These are phyloP conservation scores for Gobio occitaniae DNA, from an alignment of 2,797 vertebrate genomes.

Conservation along the genomic window DNA sequence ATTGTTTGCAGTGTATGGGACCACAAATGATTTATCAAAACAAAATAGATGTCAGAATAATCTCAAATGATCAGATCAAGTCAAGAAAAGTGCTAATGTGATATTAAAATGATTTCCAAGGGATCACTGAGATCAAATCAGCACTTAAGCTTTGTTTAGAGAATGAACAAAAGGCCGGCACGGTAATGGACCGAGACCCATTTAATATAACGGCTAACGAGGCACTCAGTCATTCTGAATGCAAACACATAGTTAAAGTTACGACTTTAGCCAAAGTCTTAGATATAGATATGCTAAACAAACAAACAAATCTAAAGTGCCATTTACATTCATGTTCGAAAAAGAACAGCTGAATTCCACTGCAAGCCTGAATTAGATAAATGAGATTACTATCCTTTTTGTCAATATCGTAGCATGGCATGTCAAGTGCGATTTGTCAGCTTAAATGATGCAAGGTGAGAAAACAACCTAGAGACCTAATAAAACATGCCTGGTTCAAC, in stretches of 20 bases:
- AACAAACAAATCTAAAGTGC: conserved; percentile 36
- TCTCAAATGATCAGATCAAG: neutral
- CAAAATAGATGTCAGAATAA: neutral
- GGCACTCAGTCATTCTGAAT: conserved; percentile 7
- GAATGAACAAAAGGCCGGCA: neutral
- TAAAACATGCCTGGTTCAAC: conserved; percentile 43
- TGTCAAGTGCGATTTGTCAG: conserved; percentile 54
- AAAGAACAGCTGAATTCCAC: conserved; percentile 8
- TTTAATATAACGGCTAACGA: conserved; percentile 27
- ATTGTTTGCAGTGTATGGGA: neutral
- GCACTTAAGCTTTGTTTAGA: conserved; percentile 27
- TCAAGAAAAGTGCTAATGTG: neutral
- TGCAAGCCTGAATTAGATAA: conserved; percentile 40
- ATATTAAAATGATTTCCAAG: conserved; percentile 1
- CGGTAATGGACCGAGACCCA: conserved; percentile 9
- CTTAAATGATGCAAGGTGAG: conserved; percentile 57
- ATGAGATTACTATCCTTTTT: conserved; percentile 47
- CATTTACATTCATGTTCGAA: conserved; percentile 1
- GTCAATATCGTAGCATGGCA: conserved; percentile 49
- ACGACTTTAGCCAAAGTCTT: neutral
- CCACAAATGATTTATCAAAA: neutral
- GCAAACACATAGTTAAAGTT: conserved; percentile 18
- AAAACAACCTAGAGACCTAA: conserved; percentile 53
- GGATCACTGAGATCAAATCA: conserved; percentile 17
- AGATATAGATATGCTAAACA: conserved; percentile 9